Evolutionary conservation across 1,140 invertebrate genomes (phyloP), one percentile per base, ranked within the genome.

Genomic region (Littorina saxatilis): DNA sequence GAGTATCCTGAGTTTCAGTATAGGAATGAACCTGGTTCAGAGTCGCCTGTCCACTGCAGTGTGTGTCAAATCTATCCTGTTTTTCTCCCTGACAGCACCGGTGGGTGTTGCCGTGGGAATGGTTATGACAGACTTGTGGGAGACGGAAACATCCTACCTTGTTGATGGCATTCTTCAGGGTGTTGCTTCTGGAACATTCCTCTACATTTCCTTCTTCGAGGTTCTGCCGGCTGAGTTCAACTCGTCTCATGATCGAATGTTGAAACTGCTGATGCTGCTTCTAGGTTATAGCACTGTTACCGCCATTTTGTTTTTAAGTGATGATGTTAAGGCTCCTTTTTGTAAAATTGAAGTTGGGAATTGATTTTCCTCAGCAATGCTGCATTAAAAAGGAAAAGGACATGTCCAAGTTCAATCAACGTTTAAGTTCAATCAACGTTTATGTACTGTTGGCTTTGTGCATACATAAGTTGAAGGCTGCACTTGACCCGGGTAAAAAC

Each of bases 191-290:
- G 98, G 98, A 61, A 98, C 97, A 1, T 95, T 99, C 66, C 92
- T 99, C 0, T 99, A 98, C 92, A 96, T 98, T 58, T 97, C 97
- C 0, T 96, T 98, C 47, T 96, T 97, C 90, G 98, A 99, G 93
- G 96, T 99, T 35, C 92, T 99, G 35, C 97, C 93, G 15, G 90
- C 93, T 82, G 93, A 94, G 78, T 88, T 94, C 29, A 90, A 88
- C 73, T 79, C 75, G 35, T 47, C 81, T n/a, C 87, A 88, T 32
- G 79, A 86, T 27, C 81, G 88, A n/a, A 58, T 92, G 23, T 50
- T 89, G 23, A 92, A 92, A 80, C 74, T 91, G 1, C 55, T 91
- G 15, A 91, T 85, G 82, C 75, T 92, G 35, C 40, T 91, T 15
- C 23, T 92, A 20, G 90, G 91, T 11, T 91, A 87, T 82, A 37